Evolutionary conservation across 2,888 invertebrate genomes (phyloP).

Genomic region (Epinotia nisella): DNA sequence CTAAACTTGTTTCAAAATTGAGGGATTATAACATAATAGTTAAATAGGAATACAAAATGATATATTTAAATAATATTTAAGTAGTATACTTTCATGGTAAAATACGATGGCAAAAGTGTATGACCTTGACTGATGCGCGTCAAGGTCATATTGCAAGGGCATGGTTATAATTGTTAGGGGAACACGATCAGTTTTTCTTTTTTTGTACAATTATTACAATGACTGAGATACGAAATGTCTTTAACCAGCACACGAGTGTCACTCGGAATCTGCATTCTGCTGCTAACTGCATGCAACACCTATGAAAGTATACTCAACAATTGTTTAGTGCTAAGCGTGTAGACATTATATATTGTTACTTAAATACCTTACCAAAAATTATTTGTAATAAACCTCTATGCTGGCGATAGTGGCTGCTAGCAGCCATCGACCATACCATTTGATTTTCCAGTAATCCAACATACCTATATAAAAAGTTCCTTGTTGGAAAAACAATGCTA

Average conservation of each 20-base stretch:
- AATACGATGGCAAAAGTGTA: neutral
- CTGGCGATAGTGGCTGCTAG: neutral
- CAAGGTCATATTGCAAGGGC: neutral
- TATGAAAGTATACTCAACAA: slow-evolving; percentile 15
- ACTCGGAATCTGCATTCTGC: too few relatives aligned
- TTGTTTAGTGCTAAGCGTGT: neutral
- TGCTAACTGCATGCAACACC: neutral
- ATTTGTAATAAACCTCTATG: neutral
- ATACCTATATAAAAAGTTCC: neutral
- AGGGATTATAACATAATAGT: neutral
- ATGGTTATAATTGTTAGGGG: too few relatives aligned
- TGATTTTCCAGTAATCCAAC: neutral
- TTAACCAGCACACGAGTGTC: too few relatives aligned
- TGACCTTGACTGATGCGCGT: neutral
- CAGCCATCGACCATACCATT: neutral
- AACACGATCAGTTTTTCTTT: neutral
- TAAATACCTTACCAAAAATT: slow-evolving; percentile 22
- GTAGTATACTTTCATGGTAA: slow-evolving; percentile 12
- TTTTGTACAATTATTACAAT: neutral
- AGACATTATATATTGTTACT: slow-evolving; percentile 3
- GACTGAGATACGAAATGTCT: too few relatives aligned
- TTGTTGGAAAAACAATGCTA: slow-evolving; percentile 4
- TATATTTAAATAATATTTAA: neutral
- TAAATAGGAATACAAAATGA: too few relatives aligned
- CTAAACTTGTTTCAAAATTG: neutral